Conservation (phyloP, 2,113 vertebrate species). For the Heterocephalus glaber region DNA sequence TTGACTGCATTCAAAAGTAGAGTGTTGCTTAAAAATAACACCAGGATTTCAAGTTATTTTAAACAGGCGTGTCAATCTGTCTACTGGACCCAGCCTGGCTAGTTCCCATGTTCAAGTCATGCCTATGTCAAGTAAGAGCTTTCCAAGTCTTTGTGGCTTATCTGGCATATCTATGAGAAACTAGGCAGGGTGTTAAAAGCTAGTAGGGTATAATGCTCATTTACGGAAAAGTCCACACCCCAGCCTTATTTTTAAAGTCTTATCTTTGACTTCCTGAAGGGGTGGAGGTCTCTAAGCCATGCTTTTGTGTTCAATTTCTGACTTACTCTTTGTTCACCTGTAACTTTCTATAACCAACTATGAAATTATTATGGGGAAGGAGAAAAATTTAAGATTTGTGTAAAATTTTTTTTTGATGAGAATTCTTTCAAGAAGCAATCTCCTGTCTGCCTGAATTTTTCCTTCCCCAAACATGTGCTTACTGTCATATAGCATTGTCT, state of each 20-base stretch:
- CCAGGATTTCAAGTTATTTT: background rate
- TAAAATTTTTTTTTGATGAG: background rate
- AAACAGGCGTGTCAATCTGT: background rate
- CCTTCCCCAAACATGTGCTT: background rate
- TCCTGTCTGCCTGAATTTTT: background rate
- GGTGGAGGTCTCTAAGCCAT: background rate
- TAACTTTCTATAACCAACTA: background rate
- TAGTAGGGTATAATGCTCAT: background rate
- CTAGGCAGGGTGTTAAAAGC: background rate
- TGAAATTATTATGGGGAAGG: background rate
- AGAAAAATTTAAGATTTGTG: background rate
- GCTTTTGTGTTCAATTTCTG: slow-evolving; percentile 24
- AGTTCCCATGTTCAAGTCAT: background rate
- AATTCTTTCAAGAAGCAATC: background rate
- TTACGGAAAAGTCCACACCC: slow-evolving; percentile 2
- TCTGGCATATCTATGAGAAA: slow-evolving; percentile 29
- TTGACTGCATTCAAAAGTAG: background rate
- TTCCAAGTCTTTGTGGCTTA: slow-evolving; percentile 46
- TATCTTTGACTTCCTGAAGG: slow-evolving; percentile 49
- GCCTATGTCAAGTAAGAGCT: background rate
- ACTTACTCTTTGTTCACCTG: background rate
- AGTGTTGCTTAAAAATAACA: slow-evolving; percentile 30
- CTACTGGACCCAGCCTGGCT: background rate
- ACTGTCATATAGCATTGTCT: background rate
- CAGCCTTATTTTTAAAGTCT: slow-evolving; percentile 47